Base-by-base conservation (phyloP, 2,797 vertebrate species). In the Argentina silus region DNA sequence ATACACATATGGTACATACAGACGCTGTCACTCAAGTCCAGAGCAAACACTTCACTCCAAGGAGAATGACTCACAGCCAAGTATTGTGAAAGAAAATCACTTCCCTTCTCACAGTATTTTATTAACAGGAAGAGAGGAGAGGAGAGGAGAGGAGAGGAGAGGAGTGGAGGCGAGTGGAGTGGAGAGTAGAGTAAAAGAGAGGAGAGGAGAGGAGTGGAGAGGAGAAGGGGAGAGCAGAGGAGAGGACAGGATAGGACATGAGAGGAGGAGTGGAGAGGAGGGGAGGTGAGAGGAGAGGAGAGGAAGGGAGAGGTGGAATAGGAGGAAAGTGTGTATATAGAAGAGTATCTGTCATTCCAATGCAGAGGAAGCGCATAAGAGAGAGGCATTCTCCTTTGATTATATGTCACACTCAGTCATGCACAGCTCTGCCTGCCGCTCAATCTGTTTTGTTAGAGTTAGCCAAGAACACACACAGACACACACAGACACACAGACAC, bases 41-140 rank as follows among this genome's bases (percentile, higher is more conserved):
- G 15, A 47, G 10, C 17, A n/a, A 59, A 45, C 55, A 23, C 45
- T 71, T 63, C 23, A 71, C 3, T 44, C 51, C n/a, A 43, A 42
- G 9, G 27, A 62, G 36, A 36, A 43, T 67, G 65, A 51, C 45
- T 71, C 47, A 62, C 23, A 51, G 43, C 15, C 14, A 50, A 50
- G 44, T 70, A 70, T 50, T 70, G 57, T 61, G 7, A 61, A 61
- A 60, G 57, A 36, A 50, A 70, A 42, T 44, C 9, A 67, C 36
- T 69, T 42, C 48, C 10, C 57, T 47, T 19, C 3, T 10, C 19
- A 48, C 3, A 10, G 43, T 36, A 23, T n/a, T 70, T 70, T 36
- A 59, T 48, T 70, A 27, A 8, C 44, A 45, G 11, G 51, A 9
- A 36, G 51, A 69, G 51, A 69, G 27, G 15, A 56, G 51, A 56